Base-by-base conservation (phyloP, 2,888 invertebrate species). In the Chirona hameri region DNA sequence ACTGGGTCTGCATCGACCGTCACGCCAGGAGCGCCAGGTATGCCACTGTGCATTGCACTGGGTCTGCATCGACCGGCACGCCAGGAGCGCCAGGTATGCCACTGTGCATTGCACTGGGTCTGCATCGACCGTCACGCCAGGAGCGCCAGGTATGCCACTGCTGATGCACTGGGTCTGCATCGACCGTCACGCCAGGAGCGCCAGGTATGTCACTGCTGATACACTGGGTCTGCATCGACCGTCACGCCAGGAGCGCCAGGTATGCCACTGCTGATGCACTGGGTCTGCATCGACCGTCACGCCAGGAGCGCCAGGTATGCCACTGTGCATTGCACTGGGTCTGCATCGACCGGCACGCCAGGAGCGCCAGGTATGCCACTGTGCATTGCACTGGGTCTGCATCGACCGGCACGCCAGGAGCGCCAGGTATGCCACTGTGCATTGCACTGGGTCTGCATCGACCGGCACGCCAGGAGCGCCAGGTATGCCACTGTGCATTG, bases 21-120 rank as follows among this genome's bases (percentile, higher is more conserved):
- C 85, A 88, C 52, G 87, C 88, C 79, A 87, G 86, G 76, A 85
- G 86, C 60, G 87, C 88, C 86, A 87, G 85, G 87, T 88, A 85
- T 81, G 79, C 94, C 96, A 0, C 89, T 98, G 1, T n/a, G n/a
- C n/a, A n/a, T n/a, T 90, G 5, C 89, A 90, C 86, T 88, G 88
- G 86, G 88, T 89, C 84, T 89, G 89, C 84, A 89, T 90, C 81
- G 89, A 90, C 86, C 84, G 88, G 18, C 85, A 88, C 52, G 87
- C 88, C 79, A 87, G 86, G 76, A 85, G 86, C 60, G 87, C 88
- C 86, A 87, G 85, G 87, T 88, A 85, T 81, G 79, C 94, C 96
- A 0, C 89, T 98, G 1, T n/a, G n/a, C n/a, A n/a, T n/a, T 90
- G 5, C 89, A 90, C 86, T 88, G 88, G 86, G 88, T 89, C 84